These are phyloP conservation scores for Myotis brandtii DNA, from an alignment of 2,113 vertebrate species.

Conservation along the genomic window DNA sequence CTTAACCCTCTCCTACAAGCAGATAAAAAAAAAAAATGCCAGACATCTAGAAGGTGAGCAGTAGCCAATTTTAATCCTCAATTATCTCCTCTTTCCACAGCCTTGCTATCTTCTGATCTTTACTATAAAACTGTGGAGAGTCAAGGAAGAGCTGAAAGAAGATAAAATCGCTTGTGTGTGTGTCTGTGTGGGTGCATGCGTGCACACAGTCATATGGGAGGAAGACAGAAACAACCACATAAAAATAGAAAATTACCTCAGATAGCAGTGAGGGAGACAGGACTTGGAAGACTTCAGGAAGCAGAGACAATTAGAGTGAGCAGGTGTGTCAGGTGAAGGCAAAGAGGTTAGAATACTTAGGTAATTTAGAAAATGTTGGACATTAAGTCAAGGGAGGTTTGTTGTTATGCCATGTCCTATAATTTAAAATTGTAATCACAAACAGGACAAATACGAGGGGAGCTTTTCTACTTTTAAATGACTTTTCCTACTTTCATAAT, in stretches of 20 bases:
- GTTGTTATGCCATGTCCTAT: background rate
- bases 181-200: background rate
- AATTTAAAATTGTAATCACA: constrained; percentile 38
- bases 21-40: constrained; percentile 67
- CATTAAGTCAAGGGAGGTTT: background rate
- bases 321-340: background rate
- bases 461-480: background rate
- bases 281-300: background rate
- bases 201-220: background rate
- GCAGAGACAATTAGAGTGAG: background rate
- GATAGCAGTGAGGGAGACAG: background rate
- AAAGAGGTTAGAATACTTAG: background rate
- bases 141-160: constrained; percentile 41
- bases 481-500: constrained; percentile 14
- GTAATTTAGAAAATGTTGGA: background rate
- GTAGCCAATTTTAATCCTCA: constrained; percentile 56
- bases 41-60: background rate
- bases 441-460: constrained; percentile 35
- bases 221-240: background rate
- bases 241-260: constrained; percentile 34
- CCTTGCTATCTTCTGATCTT: constrained; percentile 59
- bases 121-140: constrained; percentile 17
- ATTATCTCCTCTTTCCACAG: constrained; percentile 48
- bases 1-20: constrained; percentile 54
- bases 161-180: constrained; percentile 46